Conservation (phyloP, 2,888 invertebrate genomes). For the Nomada ferruginata region DNA sequence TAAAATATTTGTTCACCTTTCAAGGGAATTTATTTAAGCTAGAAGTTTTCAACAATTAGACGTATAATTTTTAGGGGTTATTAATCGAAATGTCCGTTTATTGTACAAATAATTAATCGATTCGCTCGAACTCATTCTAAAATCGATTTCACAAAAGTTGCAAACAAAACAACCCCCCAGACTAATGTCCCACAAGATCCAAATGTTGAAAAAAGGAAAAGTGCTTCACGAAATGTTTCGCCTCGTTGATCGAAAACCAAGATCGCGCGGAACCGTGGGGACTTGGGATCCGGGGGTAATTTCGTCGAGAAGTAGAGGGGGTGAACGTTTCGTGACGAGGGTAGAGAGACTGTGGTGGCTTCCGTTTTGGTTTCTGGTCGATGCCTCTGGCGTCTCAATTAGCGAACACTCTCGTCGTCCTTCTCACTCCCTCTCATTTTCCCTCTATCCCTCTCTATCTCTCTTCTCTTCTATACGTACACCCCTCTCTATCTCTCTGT, state of each 20-base stretch:
- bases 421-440: not conserved
- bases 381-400: conserved; percentile 76
- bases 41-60: no score
- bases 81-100: no score
- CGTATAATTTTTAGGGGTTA: no score
- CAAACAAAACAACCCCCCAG: no score
- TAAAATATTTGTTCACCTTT: no score
- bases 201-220: not conserved
- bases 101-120: no score
- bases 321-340: conserved; percentile 26
- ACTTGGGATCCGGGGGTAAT: conserved; percentile 40
- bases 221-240: not conserved
- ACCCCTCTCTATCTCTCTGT: conserved; percentile 1
- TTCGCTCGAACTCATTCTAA: no score
- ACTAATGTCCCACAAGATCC: no score
- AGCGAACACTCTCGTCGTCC: conserved; percentile 55
- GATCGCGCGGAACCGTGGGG: conserved; percentile 36
- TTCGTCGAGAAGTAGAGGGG: not conserved
- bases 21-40: no score
- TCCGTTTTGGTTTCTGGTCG: conserved; percentile 70
- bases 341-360: conserved; percentile 37
- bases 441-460: not conserved
- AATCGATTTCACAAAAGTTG: no score
- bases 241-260: conserved; percentile 38
- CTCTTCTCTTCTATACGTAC: not conserved